Base-by-base conservation (phyloP, 2,113 vertebrate genomes). In the Apeltes quadracus region DNA sequence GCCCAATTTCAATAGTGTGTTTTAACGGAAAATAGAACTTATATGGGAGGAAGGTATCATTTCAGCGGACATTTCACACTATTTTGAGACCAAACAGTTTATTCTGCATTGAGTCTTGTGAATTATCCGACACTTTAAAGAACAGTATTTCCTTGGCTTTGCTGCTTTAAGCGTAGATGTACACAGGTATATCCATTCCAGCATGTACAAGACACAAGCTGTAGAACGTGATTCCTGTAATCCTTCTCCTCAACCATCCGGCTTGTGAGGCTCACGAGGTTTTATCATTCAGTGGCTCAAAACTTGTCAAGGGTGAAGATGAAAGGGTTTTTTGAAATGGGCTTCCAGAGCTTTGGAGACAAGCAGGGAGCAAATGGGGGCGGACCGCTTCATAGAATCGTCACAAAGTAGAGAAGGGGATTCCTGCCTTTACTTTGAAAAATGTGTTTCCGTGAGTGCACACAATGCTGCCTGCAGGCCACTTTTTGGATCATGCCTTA, bases 331-430 rank as follows among this genome's bases (percentile, higher is more conserved):
- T 41, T 61, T 44, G 9, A 78, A 84, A 76, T 73, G 76, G 67
- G 82, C 83, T 54, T 79, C 53, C 53, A 81, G 69, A 68, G 63
- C 12, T 3, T 25, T 0, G 44, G 65, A 66, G 46, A 72, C 77
- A 43, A 69, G 57, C 7, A n/a, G 61, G 65, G 48, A 58, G 62
- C 5, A 1, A 68, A 61, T 36, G 70, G 76, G 61, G 83, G 73
- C 68, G 69, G 66, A 74, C 72, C 57, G 77, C 73, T 89, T 87
- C 80, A 82, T 48, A 1, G 57, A 83, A 79, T 84, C 70, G 84
- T 83, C 83, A 82, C 54, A 56, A 1, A 3, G 13, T 4, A 76
- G 51, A 63, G 44, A 83, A 69, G 57, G 8, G 66, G 55, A 53
- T 10, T 59, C 12, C 36, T 44, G 32, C 13, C 34, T 22, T 53